A percentile compares a stretch with the other conserved stretches of the same genome.
phyloP scores from a whole-genome alignment of 2,113 vertebrate species.

The Catharus minimus region DNA sequence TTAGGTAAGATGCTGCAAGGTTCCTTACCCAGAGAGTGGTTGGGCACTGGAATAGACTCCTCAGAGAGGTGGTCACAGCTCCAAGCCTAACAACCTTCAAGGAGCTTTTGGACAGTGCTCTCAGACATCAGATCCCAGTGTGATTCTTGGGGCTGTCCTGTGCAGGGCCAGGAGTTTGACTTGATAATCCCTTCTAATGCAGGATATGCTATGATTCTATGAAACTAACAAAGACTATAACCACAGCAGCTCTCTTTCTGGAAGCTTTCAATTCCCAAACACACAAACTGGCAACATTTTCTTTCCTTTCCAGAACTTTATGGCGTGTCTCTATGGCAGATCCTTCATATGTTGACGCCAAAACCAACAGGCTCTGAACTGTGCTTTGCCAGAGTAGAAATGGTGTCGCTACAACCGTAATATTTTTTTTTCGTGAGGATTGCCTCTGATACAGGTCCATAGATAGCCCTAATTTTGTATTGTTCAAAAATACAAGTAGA shows the following conservation, averaged over 20 bases:
- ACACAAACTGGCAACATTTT: neutral
- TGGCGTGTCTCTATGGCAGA: neutral
- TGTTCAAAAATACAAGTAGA: neutral
- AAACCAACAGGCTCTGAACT: neutral
- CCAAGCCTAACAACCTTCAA: neutral
- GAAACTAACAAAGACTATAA: neutral
- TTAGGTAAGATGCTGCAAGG: neutral
- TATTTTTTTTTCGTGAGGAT: neutral
- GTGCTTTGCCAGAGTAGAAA: neutral
- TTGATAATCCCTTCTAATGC: rapidly evolving
- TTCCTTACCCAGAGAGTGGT: neutral
- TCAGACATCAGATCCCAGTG: neutral
- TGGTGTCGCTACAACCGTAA: neutral
- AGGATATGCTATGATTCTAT: neutral
- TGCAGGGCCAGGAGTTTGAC: neutral
- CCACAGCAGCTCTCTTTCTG: neutral
- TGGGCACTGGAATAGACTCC: neutral
- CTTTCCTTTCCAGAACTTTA: neutral
- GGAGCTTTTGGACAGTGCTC: neutral
- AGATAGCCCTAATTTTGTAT: neutral
- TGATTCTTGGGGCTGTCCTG: neutral
- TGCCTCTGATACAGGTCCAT: neutral
- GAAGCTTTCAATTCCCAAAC: neutral
- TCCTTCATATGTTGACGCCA: neutral
- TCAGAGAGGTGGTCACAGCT: neutral